Conservation (phyloP, 2,113 vertebrate species). For the Xiphophorus maculatus region DNA sequence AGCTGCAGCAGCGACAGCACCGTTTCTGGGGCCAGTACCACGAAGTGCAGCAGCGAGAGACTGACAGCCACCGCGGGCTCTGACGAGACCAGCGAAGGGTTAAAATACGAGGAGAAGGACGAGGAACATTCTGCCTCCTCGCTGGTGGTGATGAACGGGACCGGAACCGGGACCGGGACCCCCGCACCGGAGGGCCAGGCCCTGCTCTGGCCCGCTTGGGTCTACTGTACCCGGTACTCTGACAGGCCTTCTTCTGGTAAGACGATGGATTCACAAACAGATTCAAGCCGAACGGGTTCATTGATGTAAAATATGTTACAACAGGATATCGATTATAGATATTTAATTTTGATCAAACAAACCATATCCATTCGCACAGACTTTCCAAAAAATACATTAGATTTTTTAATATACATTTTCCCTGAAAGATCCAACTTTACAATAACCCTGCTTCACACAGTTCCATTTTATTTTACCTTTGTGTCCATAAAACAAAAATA, state of each 20-base stretch:
- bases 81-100: conserved; percentile 18
- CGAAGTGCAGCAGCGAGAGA: conserved; percentile 37
- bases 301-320: background rate
- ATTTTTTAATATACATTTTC: too few species aligned
- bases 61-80: background rate
- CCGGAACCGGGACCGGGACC: conserved; percentile 74
- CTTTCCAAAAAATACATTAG: too few species aligned
- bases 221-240: conserved; percentile 96
- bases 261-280: conserved; percentile 57
- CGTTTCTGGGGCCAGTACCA: conserved; percentile 58
- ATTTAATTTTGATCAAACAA: too few species aligned
- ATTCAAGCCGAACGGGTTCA: too few species aligned
- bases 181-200: conserved; percentile 83
- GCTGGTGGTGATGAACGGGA: conserved; percentile 81
- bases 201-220: conserved; percentile 95
- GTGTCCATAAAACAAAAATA: too few species aligned
- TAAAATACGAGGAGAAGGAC: conserved; percentile 75
- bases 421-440: too few species aligned
- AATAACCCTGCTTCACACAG: too few species aligned
- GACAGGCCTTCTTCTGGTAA: conserved; percentile 97
- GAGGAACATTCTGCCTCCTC: conserved; percentile 78
- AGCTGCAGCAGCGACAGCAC: conserved; percentile 83
- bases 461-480: too few species aligned
- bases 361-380: too few species aligned
- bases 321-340: background rate